Evolutionary conservation across 2,797 vertebrate species (phyloP).

Genomic region (Anas bahamensis): DNA sequence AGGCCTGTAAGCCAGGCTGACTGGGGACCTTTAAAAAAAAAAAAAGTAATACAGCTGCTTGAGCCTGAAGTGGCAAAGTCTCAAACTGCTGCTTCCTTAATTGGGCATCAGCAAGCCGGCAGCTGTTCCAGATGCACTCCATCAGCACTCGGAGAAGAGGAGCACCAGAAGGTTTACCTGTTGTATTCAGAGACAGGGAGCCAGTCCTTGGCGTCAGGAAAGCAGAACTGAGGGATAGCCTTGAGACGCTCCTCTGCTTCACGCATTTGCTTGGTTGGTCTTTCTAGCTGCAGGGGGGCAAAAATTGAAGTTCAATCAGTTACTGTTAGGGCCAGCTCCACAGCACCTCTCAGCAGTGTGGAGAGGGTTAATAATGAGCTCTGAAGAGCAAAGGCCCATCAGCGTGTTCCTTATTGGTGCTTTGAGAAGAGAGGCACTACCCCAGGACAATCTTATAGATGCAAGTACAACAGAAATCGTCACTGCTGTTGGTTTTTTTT

Average conservation of each 20-base stretch:
- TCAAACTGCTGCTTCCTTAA: conserved; percentile 50
- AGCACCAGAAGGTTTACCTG: conserved; percentile 81
- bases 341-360: background rate
- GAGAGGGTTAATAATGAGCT: background rate
- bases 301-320: background rate
- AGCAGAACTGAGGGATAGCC: conserved; percentile 98
- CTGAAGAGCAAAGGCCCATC: background rate
- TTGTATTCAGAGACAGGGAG: conserved; percentile 92
- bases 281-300: conserved; percentile 87
- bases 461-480: background rate
- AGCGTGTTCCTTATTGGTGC: background rate
- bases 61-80: conserved; percentile 3
- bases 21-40: background rate
- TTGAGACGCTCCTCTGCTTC: conserved; percentile 97
- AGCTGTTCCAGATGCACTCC: background rate
- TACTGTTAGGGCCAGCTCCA: background rate
- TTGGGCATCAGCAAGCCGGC: background rate
- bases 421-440: background rate
- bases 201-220: conserved; percentile 98
- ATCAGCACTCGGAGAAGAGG: background rate
- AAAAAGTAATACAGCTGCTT: conserved; percentile 6
- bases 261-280: conserved; percentile 96
- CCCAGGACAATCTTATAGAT: background rate
- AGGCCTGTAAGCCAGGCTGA: background rate
- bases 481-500: background rate